Base-by-base conservation (phyloP, 2,113 vertebrate genomes). In the Calidris pygmaea region DNA sequence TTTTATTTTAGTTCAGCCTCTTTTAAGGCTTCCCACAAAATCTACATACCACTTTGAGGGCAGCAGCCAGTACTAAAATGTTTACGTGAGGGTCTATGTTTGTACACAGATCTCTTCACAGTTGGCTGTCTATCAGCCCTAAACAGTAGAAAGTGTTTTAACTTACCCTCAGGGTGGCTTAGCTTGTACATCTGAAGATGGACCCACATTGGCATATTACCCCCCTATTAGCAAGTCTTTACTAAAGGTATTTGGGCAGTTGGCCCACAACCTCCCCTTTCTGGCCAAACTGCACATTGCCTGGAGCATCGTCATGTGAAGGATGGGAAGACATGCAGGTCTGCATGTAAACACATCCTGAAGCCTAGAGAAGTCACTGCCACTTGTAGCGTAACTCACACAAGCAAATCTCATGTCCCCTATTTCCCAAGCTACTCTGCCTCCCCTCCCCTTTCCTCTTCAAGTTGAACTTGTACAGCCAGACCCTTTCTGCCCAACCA, bases 151-250 rank as follows among this genome's bases (percentile, higher is more conserved):
- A 88, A 78, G 65, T 56, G 43, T 85, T 85, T 86, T 83, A 74
- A 71, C 12, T 72, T 86, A 13, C 50, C 17, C 23, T 80, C 0
- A 0, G 50, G 8, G 59, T 83, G 82, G 47, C 90, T 80, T 80
- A 59, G 63, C 20, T 87, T 77, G 60, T 88, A 20, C 34, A 27
- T 86, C 75, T 94, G 87, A 85, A 94, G 83, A 86, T 60, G 68
- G 73, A 90, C 83, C 89, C 95, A 90, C 83, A 75, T 14, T 59
- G 60, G n/a, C n/a, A n/a, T n/a, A n/a, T n/a, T n/a, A n/a, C n/a
- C n/a, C n/a, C n/a, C n/a, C n/a, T n/a, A n/a, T n/a, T 96, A 92
- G 68, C n/a, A 78, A 84, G 35, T 75, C 47, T 84, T 84, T 75
- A 63, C n/a, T 60, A 39, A 86, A 90, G n/a, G 48, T 81, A 78